Evolutionary conservation across 2,888 invertebrate genomes (phyloP), one percentile per base, ranked within the genome.

Genomic region (Gastrophysa polygoni): DNA sequence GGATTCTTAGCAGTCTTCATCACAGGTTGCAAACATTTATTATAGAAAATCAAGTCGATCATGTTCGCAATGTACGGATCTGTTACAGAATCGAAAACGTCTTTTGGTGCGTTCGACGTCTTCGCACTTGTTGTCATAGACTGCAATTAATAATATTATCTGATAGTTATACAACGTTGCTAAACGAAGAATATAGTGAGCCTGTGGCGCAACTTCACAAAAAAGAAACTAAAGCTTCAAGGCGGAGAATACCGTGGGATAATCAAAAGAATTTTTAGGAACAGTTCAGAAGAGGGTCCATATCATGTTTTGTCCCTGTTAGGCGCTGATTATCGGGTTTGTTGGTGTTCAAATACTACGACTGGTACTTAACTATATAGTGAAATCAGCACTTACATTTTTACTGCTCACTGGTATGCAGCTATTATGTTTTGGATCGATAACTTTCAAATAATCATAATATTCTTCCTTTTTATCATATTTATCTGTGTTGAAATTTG

Each of bases 31-130:
- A 73, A 44, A 46, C 72, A 71, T 51, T 68, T 72, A 43, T 71
- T 72, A 8, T 67, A 59, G 47, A 70, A 71, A 10, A 73, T 44
- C 52, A 71, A 63, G 46, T 72, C 62, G 1, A 73, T 61, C 16
- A 72, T 46, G 54, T 70, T 70, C n/a, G 57, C 54, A 1, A 73
- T 54, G 24, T 64, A 51, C 2, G 66, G 61, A 60, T 73, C 68
- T 6, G 64, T 62, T 47, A n/a, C 21, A n/a, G n/a, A n/a, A 6
- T 66, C 58, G 6, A 29, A 43, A 1, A 55, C 8, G 20, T 21
- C 16, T 57, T 48, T 24, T 1, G 46, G 17, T 1, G 21, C 29
- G 7, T 24, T 3, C 10, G 34, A 49, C 17, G 32, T 16, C 18
- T 29, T 28, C 18, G 16, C n/a, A 14, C 8, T 10, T 5, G 14